Evolutionary conservation across 2,888 invertebrate species (phyloP), one percentile per base, ranked within the genome.

Genomic region (Tenthredo livida): DNA sequence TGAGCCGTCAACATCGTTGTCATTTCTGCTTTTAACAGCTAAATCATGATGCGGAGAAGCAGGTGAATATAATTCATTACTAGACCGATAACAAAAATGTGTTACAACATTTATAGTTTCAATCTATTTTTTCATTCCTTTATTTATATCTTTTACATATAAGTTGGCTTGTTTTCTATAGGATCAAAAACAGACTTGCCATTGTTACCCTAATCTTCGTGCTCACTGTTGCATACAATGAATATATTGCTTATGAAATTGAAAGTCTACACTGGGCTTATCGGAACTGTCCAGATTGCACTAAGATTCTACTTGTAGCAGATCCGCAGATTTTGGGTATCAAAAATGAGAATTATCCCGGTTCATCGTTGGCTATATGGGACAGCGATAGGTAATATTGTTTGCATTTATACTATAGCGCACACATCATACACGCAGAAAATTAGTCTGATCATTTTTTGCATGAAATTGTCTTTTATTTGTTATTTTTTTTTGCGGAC

Each of bases 241-340:
- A 96, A 93, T 95, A 94, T 93, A 90, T 95, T 77, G 92, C 94
- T 10, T 96, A 95, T 88, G 88, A 94, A 86, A 94, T 95, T 93
- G 93, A 94, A 82, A 91, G 93, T 21, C 90, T 95, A 47, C 91
- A 93, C 85, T 96, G 96, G 94, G 92, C 94, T 25, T 85, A 87
- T 1, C 89, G 91, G 37, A 90, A 91, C 9, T 94, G 94, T 86
- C 90, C 88, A 85, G 94, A 95, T 85, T 96, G 96, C 88, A 95
- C 96, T 6, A 95, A 95, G 89, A 94, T 97, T 85, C 92, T 97
- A 78, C 94, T 97, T 82, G 96, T 98, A 83, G 98, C 98, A 7
- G 99, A 99, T 94, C 98, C 99, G 25, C 99, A 99, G 93, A 95
- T 99, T 86, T 95, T 98, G 88, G 99, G 99, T 0, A 96, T 97